Evolutionary conservation across 1,140 invertebrate genomes (phyloP), one percentile per base, ranked within the genome.

Genomic region (Pseudomyrmex cubaensis): DNA sequence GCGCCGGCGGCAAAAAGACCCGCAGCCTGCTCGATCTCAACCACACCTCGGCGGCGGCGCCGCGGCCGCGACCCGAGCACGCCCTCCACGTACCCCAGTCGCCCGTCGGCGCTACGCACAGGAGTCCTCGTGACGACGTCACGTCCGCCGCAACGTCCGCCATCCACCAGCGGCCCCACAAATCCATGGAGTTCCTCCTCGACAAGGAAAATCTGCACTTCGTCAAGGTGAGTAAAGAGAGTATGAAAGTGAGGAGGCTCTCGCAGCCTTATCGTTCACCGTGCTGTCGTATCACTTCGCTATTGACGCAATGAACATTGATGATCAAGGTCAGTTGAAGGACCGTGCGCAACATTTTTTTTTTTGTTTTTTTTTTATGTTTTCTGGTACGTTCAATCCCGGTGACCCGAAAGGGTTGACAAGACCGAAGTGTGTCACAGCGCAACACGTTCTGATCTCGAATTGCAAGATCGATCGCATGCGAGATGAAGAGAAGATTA

Each of bases 151-250:
- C 76, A 70, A 74, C 87, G 22, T 89, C 95, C 86, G 92, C 94
- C 80, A 91, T 92, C 88, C 92, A 94, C 83, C 93, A 94, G 85
- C 93, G 97, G 86, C 96, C 97, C 80, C 97, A 97, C 95, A 98
- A 98, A 95, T 98, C 97, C 94, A 98, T 98, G 97, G 98, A 98
- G 95, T 98, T 98, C 95, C 96, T 98, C 90, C 96, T 98, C 91
- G 97, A 98, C 94, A 98, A 98, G 94, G 97, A 98, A 90, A 98
- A 98, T 94, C 95, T 97, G 91, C 96, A 96, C 88, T 96, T 96
- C 86, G 95, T 96, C 83, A 95, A 97, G 96, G 97, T 97, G 90
- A 95, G 92, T 83, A 15, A 10, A 12, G 5, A 35, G 35, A 35
- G 25, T 2, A 25, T 25, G 25, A 25, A 0, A 35, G 35, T 35